phyloP scores from a whole-genome alignment of 2,113 vertebrate species.

The Pelodiscus sinensis region DNA sequence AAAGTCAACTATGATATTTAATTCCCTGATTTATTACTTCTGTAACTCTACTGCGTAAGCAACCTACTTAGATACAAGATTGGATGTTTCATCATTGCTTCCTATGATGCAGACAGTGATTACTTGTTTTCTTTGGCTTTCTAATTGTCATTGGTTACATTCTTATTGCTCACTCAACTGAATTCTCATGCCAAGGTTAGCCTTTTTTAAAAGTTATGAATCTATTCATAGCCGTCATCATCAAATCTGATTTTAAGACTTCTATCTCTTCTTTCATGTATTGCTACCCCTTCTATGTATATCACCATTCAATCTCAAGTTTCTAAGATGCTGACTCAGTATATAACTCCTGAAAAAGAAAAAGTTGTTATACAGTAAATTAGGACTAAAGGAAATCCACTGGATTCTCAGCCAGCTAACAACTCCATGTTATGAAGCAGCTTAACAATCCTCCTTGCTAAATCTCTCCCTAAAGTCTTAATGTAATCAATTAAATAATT shows the following conservation, averaged over 20 bases:
- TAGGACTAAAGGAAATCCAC: neutral
- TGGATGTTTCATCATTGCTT: neutral
- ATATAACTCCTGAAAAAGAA: neutral
- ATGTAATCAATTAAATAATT: neutral
- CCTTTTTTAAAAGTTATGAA: neutral
- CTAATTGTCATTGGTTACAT: neutral
- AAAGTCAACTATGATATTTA: slow-evolving; percentile 37
- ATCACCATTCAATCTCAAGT: neutral
- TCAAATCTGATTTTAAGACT: neutral
- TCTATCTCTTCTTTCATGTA: neutral
- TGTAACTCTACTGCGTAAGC: slow-evolving; percentile 20
- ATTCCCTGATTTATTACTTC: slow-evolving; percentile 13
- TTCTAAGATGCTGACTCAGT: neutral
- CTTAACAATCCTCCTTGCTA: neutral
- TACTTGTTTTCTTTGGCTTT: slow-evolving; percentile 37
- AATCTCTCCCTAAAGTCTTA: neutral
- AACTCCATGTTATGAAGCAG: neutral
- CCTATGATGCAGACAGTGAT: slow-evolving; percentile 50
- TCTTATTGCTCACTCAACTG: slow-evolving; percentile 2
- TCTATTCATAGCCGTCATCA: neutral
- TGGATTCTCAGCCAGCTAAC: neutral
- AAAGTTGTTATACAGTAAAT: neutral
- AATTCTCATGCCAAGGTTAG: neutral
- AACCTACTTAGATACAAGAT: slow-evolving; percentile 41
- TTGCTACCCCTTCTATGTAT: neutral